These are phyloP conservation scores for Pheosia tremula DNA, from an alignment of 2,888 invertebrate species.

Conservation along the genomic window DNA sequence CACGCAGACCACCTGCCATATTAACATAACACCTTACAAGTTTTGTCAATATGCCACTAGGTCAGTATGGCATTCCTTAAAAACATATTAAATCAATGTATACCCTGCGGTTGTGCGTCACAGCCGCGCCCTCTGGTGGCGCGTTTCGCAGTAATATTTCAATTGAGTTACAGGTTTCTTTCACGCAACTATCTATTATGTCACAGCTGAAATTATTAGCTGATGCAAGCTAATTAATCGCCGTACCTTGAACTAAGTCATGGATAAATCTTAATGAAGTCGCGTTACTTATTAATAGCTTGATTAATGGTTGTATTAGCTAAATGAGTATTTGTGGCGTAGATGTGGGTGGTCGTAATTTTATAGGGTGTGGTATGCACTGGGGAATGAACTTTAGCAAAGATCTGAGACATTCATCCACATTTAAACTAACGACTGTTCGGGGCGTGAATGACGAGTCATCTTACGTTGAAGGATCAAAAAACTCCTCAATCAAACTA, in stretches of 20 bases:
- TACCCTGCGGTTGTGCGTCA: conserved; percentile 22
- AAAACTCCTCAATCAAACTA: too few relatives aligned
- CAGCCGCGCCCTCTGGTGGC: conserved; percentile 29
- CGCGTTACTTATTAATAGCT: neutral
- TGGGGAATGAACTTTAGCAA: too few relatives aligned
- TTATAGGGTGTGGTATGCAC: too few relatives aligned
- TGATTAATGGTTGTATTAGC: neutral
- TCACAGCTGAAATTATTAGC: conserved; percentile 25
- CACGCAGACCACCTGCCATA: too few relatives aligned
- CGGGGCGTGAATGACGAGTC: too few relatives aligned
- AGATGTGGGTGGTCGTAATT: neutral
- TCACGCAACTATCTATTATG: conserved; percentile 39
- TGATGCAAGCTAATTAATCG: conserved; percentile 2
- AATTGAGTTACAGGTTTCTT: conserved; percentile 30
- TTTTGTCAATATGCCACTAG: too few relatives aligned
- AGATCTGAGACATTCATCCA: too few relatives aligned
- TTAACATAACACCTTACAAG: too few relatives aligned
- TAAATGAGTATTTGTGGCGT: too few relatives aligned
- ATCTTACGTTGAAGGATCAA: too few relatives aligned
- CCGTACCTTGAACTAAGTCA: neutral
- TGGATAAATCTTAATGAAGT: neutral
- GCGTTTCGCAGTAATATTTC: conserved; percentile 26
- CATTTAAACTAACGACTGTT: too few relatives aligned
- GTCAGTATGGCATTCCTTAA: neutral
- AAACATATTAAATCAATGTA: neutral